phyloP scores from a whole-genome alignment of 2,888 invertebrate genomes.

The Pyrochroa serraticornis region DNA sequence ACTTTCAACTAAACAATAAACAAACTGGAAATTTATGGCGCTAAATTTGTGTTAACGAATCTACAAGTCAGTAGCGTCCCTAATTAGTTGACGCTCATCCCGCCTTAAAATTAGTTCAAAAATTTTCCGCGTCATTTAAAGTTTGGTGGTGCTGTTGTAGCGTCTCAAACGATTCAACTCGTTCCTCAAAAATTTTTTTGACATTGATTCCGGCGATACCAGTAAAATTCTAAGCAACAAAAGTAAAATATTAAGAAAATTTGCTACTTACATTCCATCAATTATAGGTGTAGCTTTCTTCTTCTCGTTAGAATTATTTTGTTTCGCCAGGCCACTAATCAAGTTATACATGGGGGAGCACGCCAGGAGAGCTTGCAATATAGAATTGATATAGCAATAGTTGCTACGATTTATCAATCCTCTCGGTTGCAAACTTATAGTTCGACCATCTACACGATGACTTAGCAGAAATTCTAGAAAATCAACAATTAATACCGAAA shows the following conservation, averaged over 20 bases:
- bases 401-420: conserved; percentile 93
- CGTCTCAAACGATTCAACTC: no score
- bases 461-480: conserved; percentile 72
- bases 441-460: conserved; percentile 78
- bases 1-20: no score
- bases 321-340: conserved; percentile 76
- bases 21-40: no score
- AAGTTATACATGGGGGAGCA: conserved; percentile 96
- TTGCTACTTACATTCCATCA: conserved; percentile 85
- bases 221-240: no score
- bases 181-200: no score
- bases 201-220: no score
- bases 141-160: no score
- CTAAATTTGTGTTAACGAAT: no score
- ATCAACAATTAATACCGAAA: conserved; percentile 4
- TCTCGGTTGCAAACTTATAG: conserved; percentile 82
- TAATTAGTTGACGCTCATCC: no score
- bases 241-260: neutral
- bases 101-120: no score
- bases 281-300: conserved; percentile 78
- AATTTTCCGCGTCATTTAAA: no score
- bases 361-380: conserved; percentile 89
- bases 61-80: no score
- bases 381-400: conserved; percentile 96
- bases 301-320: conserved; percentile 61